Percentiles rank a stretch among this genome's conserved stretches.
Conservation (phyloP, 2,888 invertebrate species). For the Cistogaster globosa region DNA sequence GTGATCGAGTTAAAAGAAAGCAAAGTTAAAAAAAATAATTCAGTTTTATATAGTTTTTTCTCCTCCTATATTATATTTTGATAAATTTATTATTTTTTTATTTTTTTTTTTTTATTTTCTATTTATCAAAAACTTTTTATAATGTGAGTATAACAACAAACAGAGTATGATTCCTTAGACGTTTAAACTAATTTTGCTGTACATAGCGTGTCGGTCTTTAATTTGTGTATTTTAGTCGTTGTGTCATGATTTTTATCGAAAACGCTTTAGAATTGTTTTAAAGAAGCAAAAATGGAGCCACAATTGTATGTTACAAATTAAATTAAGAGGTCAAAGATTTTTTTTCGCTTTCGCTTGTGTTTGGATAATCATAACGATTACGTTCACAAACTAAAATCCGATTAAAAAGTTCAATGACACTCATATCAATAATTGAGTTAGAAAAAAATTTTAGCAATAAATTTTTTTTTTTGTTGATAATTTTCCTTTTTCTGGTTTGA, state of each 20-base stretch:
- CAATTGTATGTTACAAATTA: not conserved
- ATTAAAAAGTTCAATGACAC: not conserved
- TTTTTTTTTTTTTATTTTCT: too few species aligned
- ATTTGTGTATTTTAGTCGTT: constrained; percentile 15
- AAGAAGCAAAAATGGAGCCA: not conserved
- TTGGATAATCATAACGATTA: constrained; percentile 2
- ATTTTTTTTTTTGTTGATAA: too few species aligned
- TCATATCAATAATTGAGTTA: not conserved
- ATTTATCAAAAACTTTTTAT: too few species aligned
- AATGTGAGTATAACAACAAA: too few species aligned
- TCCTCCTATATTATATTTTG: too few species aligned
- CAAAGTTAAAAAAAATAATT: too few species aligned
- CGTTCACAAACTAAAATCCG: constrained; percentile 3
- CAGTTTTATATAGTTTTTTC: too few species aligned
- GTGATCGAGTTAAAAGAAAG: too few species aligned
- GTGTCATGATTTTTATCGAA: constrained; percentile 5
- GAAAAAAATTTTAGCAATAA: not conserved
- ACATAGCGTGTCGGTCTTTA: too few species aligned
- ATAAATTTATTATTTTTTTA: too few species aligned
- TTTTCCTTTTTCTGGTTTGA: not conserved
- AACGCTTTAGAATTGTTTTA: constrained; percentile 12
- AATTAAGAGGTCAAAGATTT: constrained; percentile 28
- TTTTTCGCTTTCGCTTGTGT: not conserved
- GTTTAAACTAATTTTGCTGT: too few species aligned
- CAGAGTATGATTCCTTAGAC: too few species aligned